Base-by-base conservation (phyloP, 2,888 invertebrate genomes). In the Megalurothrips usitatus region DNA sequence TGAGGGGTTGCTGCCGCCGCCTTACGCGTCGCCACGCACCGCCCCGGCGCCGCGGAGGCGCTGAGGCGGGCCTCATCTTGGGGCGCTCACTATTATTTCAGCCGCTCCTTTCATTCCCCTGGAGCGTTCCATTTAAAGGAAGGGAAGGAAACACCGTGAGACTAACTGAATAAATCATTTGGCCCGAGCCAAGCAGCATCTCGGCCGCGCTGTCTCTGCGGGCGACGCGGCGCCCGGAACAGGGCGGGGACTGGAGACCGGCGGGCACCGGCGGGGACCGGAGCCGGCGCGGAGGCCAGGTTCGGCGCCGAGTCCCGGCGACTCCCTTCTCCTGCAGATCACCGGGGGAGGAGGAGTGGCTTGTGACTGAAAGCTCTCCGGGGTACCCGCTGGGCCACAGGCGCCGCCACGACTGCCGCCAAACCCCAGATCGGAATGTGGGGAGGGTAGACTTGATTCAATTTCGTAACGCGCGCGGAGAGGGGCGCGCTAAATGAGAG, bases 121-220 rank as follows among this genome's bases (percentile, higher is more conserved):
- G 58, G 58, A 58, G 58, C 58, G 58, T 58, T 58, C 58, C 58
- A 58, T 58, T 58, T 58, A 58, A 58, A 58, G 58, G 58, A 17
- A 17, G 6, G 58, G 58, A 19, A 19, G 58, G 58, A 58, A 58
- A 58, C 58, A 58, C 58, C 58, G 58, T 19, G 58, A 58, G 58
- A 17, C 58, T 19, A 58, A 58, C 58, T 58, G 58, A 58, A 58
- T 58, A 58, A 58, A 58, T 58, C 58, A 58, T 58, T 58, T 58
- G 58, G 58, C 58, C 19, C 34, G n/a, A n/a, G n/a, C n/a, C n/a
- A n/a, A n/a, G n/a, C 34, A 43, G 34, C 58, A 19, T 58, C 17
- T 17, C 58, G 58, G n/a, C 52, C 14, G 0, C 14, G 58, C 58
- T 58, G 58, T 58, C 58, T 58, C 58, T 58, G 19, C 6, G 6